These are phyloP conservation scores for Phalacrocorax aristotelis DNA, from an alignment of 2,113 vertebrate species.

Conservation along the genomic window DNA sequence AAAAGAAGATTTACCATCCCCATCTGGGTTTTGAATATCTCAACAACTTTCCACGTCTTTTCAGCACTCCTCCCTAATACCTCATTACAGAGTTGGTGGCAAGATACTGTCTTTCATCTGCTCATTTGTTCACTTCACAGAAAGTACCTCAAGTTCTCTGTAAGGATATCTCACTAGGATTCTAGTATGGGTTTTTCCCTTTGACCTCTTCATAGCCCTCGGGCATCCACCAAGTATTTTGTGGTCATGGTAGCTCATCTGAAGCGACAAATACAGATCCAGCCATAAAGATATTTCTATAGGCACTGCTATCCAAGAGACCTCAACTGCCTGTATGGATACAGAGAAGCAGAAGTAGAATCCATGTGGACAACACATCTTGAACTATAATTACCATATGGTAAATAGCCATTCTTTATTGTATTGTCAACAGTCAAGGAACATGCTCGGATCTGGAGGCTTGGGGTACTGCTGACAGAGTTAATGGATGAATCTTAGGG, in stretches of 20 bases:
- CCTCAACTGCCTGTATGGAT: neutral
- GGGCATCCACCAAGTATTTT: neutral
- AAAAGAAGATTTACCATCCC: neutral
- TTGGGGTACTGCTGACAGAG: slow-evolving; percentile 40
- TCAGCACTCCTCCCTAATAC: slow-evolving; percentile 40
- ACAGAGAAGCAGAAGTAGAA: slow-evolving; percentile 12
- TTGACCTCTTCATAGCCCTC: neutral
- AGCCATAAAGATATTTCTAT: neutral
- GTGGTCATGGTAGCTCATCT: neutral
- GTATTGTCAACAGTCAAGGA: slow-evolving; percentile 46
- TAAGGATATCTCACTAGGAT: slow-evolving; percentile 2
- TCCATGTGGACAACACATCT: slow-evolving; percentile 55
- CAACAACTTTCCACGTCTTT: slow-evolving; percentile 14
- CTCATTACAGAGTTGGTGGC: slow-evolving; percentile 33
- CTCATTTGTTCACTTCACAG: neutral
- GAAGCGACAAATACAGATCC: neutral
- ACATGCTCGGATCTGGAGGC: slow-evolving; percentile 46
- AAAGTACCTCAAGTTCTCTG: neutral
- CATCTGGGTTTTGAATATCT: slow-evolving; percentile 23
- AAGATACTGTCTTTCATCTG: slow-evolving; percentile 47
- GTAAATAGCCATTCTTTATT: slow-evolving; percentile 54
- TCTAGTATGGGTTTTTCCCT: neutral
- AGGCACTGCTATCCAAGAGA: neutral
- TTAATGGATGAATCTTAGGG: slow-evolving; percentile 44
- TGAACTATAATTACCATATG: slow-evolving; percentile 49